Base-by-base conservation (phyloP, 2,797 vertebrate genomes). In the Liparis tanakae region DNA sequence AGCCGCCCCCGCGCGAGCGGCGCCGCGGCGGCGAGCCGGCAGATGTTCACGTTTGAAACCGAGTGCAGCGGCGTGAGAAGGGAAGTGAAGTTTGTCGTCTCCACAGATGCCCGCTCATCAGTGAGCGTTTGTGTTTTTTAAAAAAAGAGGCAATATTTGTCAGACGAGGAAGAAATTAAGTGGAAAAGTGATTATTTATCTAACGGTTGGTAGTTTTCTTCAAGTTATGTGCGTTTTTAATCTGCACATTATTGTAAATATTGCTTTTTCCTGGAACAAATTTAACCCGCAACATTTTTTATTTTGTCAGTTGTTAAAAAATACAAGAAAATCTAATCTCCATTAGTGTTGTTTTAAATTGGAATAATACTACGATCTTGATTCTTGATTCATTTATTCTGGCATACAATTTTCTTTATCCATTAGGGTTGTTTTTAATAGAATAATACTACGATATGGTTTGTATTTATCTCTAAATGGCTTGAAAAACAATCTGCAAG, bases 21-120 rank as follows among this genome's bases (percentile, higher is more conserved):
- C 43, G 8, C 58, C 34, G 55, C 30, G 41, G 1, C 1, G 7
- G 48, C 25, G 75, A 73, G 56, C 67, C 36, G 70, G 76, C 83
- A 85, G 79, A 73, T 87, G 78, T 61, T 76, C 7, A 57, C 59
- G 59, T 50, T 22, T 43, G 18, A 7, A 80, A 72, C 20, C 33
- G n/a, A 70, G 59, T 37, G 70, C 62, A 51, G 43, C 17, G 0
- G 65, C 14, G 7, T 50, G 10, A 74, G 74, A 13, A 25, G 56
- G 41, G 18, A 43, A 48, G 58, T 70, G 73, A 84, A 25, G 58
- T 67, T 67, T 70, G 70, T 76, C 72, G 17, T 67, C 69, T 56
- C 39, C 55, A 48, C 84, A 85, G 80, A 30, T 30, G 25, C 4
- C 25, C 25, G 25, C 25, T 30, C 25, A 30, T 30, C 25, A 30